Evolutionary conservation across 2,888 invertebrate species (phyloP), one percentile per base, ranked within the genome.

Genomic region (Rhagonycha lutea): DNA sequence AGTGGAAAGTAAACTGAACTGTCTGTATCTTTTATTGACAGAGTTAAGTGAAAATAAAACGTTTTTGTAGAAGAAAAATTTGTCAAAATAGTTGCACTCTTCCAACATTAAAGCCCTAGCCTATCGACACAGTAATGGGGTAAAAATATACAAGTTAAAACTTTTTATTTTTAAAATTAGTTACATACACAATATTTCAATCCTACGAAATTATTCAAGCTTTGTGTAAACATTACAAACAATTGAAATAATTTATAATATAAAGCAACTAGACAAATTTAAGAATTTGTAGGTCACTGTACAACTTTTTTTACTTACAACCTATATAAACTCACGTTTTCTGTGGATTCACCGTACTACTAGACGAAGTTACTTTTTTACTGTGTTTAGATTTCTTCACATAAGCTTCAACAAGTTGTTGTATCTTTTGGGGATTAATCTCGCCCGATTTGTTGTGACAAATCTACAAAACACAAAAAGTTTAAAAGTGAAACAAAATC

Each of bases 361-460:
- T 86, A 18, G 87, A 47, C 8, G 47, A 87, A 61, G 87, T 87
- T 63, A 87, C 87, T 81, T 88, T 88, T 80, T 88, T 88, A 75
- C 89, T 90, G 87, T 93, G 92, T 82, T 96, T 91, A 87, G 94
- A 93, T 88, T 96, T 97, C 87, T 92, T 95, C 75, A 98, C 96
- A 87, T 98, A 98, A 28, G 96, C 97, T 88, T 98, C 97, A 82
- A 98, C 95, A 76, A 98, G 91, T 84, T 93, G 92, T 85, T 96
- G 95, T 83, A 98, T 98, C 90, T 98, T 98, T 83, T 94, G 92
- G 72, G 98, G 98, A 90, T 98, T 98, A 82, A 98, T 98, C 89
- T 98, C 97, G 62, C 98, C 98, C 68, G 96, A 93, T 88, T 95
- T 96, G 88, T 97, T 98, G 90, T 98, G 98, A 88, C 98, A 98